These are phyloP conservation scores for Drosophila nr. perissopoda DNA, from an alignment of 2,888 invertebrate species.

Conservation along the genomic window DNA sequence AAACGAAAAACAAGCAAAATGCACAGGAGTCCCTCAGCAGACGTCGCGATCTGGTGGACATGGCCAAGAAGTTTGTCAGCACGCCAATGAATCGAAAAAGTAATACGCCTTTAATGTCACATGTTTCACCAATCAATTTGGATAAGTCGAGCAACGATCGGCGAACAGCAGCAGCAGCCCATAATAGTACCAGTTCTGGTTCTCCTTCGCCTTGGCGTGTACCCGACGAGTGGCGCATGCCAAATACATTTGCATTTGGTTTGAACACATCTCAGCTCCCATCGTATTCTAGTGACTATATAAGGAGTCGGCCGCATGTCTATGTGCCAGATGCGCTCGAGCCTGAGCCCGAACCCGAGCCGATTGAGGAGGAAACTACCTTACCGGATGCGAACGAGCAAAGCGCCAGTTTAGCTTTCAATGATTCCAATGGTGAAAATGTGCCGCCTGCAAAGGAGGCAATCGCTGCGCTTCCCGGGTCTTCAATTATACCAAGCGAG, in stretches of 20 bases:
- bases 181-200: constrained; percentile 17
- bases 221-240: constrained; percentile 73
- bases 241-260: constrained; percentile 78
- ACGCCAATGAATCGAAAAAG: constrained; percentile 73
- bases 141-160: not conserved
- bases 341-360: not conserved
- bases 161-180: not conserved
- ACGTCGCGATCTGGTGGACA: constrained; percentile 61
- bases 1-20: constrained; percentile 56
- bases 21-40: constrained; percentile 12
- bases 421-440: constrained; percentile 82
- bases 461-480: not conserved
- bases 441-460: constrained; percentile 59
- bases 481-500: constrained; percentile 3
- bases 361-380: not conserved
- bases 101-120: not conserved
- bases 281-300: constrained; percentile 83
- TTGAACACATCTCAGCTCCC: constrained; percentile 80
- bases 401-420: constrained; percentile 18
- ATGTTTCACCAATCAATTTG: constrained; percentile 65
- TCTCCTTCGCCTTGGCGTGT: constrained; percentile 83
- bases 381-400: constrained; percentile 6
- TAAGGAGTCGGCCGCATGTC: constrained; percentile 59
- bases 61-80: constrained; percentile 75
- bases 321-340: constrained; percentile 53